A percentile compares a stretch with the other conserved stretches of the same genome.
Evolutionary conservation across 2,888 invertebrate genomes (phyloP).

Genomic region (Erebia aethiops): DNA sequence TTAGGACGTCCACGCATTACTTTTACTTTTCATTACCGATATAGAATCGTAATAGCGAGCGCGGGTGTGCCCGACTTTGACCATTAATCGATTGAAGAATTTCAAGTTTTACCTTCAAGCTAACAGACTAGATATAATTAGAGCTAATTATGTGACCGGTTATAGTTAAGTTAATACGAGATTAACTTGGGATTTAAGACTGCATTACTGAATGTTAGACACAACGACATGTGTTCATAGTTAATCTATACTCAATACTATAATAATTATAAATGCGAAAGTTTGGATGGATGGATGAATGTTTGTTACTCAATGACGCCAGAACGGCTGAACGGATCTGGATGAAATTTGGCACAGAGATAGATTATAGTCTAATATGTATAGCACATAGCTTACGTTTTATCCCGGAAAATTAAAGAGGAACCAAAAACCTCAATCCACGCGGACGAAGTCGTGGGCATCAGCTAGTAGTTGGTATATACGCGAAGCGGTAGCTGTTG

Average conservation of each 20-base stretch:
- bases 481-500: not conserved
- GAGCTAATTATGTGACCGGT: constrained; percentile 27
- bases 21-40: constrained; percentile 41
- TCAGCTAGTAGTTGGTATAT: not conserved
- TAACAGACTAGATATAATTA: constrained; percentile 23
- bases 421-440: no score
- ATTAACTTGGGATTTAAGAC: constrained; percentile 4
- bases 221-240: no score
- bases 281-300: no score
- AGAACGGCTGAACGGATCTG: no score
- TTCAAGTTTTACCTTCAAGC: constrained; percentile 34
- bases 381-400: no score
- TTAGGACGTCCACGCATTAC: constrained; percentile 38
- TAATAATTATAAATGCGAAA: no score
- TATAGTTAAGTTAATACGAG: not conserved
- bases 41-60: constrained; percentile 34
- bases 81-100: constrained; percentile 30
- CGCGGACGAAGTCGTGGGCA: no score
- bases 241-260: no score
- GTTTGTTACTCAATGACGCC: no score
- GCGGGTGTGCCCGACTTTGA: constrained; percentile 34
- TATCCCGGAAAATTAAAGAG: no score
- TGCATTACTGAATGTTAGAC: not conserved
- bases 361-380: no score
- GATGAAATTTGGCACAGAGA: no score